A percentile compares a stretch with the other conserved stretches of the same genome.
phyloP scores from a whole-genome alignment of 2,113 vertebrate genomes.

The Origma solitaria region DNA sequence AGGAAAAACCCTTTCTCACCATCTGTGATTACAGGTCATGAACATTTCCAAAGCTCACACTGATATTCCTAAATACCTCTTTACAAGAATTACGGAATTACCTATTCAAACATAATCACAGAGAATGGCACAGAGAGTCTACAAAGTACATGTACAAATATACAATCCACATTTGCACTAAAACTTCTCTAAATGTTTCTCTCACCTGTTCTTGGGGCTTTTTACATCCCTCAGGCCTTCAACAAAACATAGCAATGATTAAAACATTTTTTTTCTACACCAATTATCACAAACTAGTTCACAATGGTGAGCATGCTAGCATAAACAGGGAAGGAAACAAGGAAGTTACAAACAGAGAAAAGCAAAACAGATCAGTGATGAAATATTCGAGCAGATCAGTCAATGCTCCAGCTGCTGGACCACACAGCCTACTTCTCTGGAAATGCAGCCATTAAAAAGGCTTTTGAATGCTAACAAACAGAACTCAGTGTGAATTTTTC shows the following conservation, averaged over 20 bases:
- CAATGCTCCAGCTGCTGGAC: background rate
- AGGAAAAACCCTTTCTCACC: background rate
- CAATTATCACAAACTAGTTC: background rate
- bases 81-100: constrained; percentile 41
- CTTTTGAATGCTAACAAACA: background rate
- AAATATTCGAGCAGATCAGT: background rate
- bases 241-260: background rate
- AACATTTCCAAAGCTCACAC: background rate
- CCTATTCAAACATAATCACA: constrained; percentile 28
- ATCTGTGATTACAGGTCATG: constrained; percentile 30
- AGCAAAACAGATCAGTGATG: background rate
- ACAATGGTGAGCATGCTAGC: background rate
- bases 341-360: background rate
- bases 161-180: background rate
- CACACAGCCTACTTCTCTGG: background rate
- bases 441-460: background rate
- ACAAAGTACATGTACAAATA: background rate
- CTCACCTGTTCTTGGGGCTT: background rate
- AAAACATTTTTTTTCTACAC: background rate
- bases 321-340: background rate
- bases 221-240: background rate
- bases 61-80: background rate
- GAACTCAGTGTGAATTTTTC: background rate
- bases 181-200: background rate
- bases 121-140: background rate